phyloP scores from a whole-genome alignment of 2,888 invertebrate species.

The Patella depressa region DNA sequence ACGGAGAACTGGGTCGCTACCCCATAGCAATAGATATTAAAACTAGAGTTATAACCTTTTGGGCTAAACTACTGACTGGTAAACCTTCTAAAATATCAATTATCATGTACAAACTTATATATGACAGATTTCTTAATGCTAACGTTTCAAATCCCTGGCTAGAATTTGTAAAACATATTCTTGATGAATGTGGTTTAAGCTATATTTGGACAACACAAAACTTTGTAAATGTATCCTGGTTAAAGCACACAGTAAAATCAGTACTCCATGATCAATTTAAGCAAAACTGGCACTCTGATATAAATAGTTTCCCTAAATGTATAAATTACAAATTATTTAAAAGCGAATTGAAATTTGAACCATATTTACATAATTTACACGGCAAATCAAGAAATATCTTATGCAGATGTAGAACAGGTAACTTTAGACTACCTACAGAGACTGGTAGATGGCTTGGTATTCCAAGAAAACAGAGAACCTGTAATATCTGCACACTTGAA shows the following conservation, averaged over 20 bases:
- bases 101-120: neutral
- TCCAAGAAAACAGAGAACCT: neutral
- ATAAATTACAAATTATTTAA: neutral
- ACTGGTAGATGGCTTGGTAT: neutral
- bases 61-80: neutral
- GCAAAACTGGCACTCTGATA: neutral
- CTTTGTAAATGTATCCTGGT: neutral
- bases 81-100: neutral
- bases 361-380: neutral
- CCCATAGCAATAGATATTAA: neutral
- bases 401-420: neutral
- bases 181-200: neutral
- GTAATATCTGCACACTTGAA: neutral
- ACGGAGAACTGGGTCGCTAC: conserved; percentile 6
- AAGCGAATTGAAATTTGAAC: neutral
- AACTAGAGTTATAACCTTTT: neutral
- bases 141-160: neutral
- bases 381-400: conserved; percentile 3
- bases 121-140: neutral
- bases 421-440: conserved; percentile 7
- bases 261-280: neutral
- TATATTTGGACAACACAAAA: neutral
- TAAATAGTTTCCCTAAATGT: neutral
- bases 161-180: neutral
- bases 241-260: neutral